These are phyloP conservation scores for Atlantisia rogersi DNA, from an alignment of 2,113 vertebrate genomes.

Conservation along the genomic window DNA sequence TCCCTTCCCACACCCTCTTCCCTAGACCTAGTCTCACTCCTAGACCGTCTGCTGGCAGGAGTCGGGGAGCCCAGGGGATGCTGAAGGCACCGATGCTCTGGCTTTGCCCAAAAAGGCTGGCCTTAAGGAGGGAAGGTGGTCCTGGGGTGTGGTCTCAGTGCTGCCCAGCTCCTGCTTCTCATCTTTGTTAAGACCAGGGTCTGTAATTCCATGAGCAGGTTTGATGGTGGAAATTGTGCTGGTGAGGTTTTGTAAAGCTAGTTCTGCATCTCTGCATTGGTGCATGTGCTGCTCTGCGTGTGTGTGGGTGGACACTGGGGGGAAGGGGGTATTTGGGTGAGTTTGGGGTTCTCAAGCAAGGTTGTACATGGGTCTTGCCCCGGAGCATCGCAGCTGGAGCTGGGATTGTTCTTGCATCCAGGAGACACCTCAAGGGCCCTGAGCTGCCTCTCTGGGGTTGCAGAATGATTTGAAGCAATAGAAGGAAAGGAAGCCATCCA, in stretches of 20 bases:
- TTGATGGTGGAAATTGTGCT: background rate
- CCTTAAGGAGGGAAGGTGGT: background rate
- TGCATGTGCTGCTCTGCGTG: background rate
- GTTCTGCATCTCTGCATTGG: background rate
- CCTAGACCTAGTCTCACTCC: slow-evolving; percentile 53
- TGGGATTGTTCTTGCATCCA: background rate
- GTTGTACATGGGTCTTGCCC: no score
- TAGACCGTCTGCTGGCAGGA: slow-evolving; percentile 14
- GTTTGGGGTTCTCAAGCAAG: background rate
- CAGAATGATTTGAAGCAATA: background rate
- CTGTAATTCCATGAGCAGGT: background rate
- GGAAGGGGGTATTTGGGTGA: background rate
- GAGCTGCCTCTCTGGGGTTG: background rate
- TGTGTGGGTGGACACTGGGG: background rate
- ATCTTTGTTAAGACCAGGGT: background rate
- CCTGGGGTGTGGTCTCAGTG: background rate
- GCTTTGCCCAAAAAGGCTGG: background rate
- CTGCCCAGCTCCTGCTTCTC: slow-evolving; percentile 5
- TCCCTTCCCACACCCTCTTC: slow-evolving; percentile 30
- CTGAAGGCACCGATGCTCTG: background rate
- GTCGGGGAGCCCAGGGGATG: background rate
- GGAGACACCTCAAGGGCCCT: rapidly evolving
- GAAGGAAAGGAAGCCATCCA: no score
- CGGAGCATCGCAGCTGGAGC: background rate
- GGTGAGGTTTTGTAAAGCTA: background rate